Conservation (phyloP, 2,888 invertebrate species). For the Cancer borealis region DNA sequence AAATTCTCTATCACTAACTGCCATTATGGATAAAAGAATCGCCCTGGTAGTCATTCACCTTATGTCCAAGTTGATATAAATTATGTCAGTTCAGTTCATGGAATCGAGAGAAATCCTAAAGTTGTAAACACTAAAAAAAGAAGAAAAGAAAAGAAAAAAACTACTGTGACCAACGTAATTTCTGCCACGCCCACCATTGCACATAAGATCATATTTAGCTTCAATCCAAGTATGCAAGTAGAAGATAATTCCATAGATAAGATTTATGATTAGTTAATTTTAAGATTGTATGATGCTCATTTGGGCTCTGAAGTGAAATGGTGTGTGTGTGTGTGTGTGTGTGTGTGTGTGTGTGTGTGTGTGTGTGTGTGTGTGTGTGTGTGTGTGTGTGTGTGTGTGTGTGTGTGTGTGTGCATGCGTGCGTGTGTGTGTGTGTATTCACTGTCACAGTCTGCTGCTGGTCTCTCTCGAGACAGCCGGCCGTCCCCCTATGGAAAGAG, state of each 20-base stretch:
- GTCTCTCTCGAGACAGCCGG: too few relatives aligned
- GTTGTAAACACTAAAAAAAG: background rate
- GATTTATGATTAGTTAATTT: background rate
- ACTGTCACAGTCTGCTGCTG: too few relatives aligned
- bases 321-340: background rate
- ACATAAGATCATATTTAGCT: background rate
- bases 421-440: conserved; percentile 6
- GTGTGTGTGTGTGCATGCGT: background rate
- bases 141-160: background rate
- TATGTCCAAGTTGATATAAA: background rate
- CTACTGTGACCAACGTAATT: background rate
- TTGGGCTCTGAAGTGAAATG: background rate
- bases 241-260: background rate
- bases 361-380: conserved; percentile 2
- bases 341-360: too few relatives aligned
- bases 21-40: background rate
- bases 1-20: background rate
- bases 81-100: background rate
- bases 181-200: background rate
- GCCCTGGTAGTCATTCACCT: background rate
- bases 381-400: background rate
- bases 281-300: background rate
- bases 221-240: background rate
- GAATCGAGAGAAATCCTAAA: background rate
- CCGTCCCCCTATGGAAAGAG: too few relatives aligned